Conservation (phyloP, 2,797 vertebrate species). For the Denticeps clupeoides region DNA sequence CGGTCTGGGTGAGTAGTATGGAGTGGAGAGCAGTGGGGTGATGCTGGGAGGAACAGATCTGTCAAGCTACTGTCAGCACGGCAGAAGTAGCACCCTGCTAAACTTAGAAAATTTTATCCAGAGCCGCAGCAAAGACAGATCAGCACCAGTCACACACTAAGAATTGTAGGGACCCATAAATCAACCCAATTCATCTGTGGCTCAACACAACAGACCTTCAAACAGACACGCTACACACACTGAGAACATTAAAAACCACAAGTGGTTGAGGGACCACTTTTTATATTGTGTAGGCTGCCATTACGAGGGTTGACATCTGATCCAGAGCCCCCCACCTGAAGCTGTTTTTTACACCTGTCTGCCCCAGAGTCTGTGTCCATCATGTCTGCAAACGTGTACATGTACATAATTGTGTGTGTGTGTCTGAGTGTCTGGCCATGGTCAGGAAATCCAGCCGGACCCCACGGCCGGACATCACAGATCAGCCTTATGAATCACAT, state of each 20-base stretch:
- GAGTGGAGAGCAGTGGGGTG: too few relatives aligned
- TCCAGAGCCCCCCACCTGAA: too few relatives aligned
- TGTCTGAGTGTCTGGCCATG: neutral
- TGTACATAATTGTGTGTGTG: neutral
- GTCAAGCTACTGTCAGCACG: too few relatives aligned
- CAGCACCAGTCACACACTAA: too few relatives aligned
- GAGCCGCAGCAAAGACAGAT: too few relatives aligned
- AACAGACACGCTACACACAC: neutral
- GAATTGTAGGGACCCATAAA: too few relatives aligned
- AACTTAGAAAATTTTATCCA: too few relatives aligned
- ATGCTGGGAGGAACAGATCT: too few relatives aligned
- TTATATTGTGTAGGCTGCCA: slow-evolving; percentile 5
- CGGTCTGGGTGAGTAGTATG: too few relatives aligned
- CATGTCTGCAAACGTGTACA: neutral
- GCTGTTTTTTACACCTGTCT: slow-evolving; percentile 13
- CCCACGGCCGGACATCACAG: slow-evolving; percentile 3
- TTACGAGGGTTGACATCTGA: slow-evolving; percentile 12
- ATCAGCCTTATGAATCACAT: slow-evolving; percentile 24
- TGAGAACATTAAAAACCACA: slow-evolving; percentile 16
- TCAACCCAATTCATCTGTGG: too few relatives aligned
- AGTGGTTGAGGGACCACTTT: slow-evolving; percentile 11
- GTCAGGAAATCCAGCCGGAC: neutral
- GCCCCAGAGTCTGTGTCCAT: neutral
- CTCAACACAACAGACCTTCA: too few relatives aligned
- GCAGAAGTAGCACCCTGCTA: too few relatives aligned